These are phyloP conservation scores for Drosophila pallidifrons DNA, from an alignment of 1,140 invertebrate genomes.

Conservation along the genomic window DNA sequence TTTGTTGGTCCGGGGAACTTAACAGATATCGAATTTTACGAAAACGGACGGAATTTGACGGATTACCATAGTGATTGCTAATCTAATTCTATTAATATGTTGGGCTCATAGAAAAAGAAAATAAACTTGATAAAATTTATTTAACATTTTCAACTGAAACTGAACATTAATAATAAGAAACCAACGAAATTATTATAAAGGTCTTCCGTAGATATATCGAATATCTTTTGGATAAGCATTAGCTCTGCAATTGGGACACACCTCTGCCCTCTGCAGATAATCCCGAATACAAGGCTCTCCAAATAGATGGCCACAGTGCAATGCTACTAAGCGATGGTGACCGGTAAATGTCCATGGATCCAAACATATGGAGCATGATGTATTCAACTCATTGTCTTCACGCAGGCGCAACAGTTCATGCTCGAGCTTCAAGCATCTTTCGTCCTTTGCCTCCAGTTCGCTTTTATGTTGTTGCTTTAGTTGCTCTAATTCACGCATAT, in stretches of 20 bases:
- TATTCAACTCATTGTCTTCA: background rate
- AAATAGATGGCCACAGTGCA: constrained; percentile 96
- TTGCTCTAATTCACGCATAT: background rate
- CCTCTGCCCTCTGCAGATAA: constrained; percentile 87
- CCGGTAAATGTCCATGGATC: constrained; percentile 93
- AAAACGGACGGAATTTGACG: no score
- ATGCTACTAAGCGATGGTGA: constrained; percentile 90
- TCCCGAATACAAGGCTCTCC: constrained; percentile 92
- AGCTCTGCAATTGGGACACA: constrained; percentile 91
- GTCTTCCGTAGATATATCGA: background rate
- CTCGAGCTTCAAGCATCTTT: constrained; percentile 5
- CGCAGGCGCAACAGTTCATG: background rate
- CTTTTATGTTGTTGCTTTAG: background rate
- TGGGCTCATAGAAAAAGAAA: no score
- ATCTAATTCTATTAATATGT: no score
- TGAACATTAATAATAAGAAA: no score
- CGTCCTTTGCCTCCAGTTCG: background rate
- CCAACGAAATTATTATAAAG: no score
- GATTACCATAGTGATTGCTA: no score
- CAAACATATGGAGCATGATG: constrained; percentile 92
- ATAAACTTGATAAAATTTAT: no score
- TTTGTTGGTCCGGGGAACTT: no score
- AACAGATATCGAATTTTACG: no score
- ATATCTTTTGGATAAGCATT: background rate
- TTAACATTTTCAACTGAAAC: no score